These are phyloP conservation scores for Anolis carolinensis DNA, from an alignment of 2,113 vertebrate genomes.

Conservation along the genomic window DNA sequence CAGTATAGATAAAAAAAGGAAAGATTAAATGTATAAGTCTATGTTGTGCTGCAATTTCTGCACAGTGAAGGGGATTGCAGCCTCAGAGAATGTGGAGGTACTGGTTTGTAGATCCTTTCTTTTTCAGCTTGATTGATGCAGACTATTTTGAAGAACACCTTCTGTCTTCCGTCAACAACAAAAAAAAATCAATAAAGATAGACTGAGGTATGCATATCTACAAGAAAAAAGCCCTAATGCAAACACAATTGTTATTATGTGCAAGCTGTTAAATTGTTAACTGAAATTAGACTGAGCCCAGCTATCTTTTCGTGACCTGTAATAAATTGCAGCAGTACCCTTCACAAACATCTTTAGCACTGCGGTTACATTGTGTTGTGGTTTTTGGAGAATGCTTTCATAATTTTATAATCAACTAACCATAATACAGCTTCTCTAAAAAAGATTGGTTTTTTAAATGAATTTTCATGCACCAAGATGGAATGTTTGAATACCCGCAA, in stretches of 20 bases:
- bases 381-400: not conserved
- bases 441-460: not conserved
- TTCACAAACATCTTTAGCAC: slow-evolving; percentile 13
- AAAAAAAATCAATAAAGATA: not conserved
- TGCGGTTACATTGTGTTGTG: not conserved
- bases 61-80: too few species aligned
- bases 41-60: too few species aligned
- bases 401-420: not conserved
- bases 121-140: not conserved
- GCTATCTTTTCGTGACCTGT: slow-evolving; percentile 29
- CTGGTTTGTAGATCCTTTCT: not conserved
- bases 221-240: not conserved
- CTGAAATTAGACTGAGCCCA: slow-evolving; percentile 23
- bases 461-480: too few species aligned
- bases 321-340: not conserved
- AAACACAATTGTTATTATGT: not conserved
- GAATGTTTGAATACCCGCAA: too few species aligned
- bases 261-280: slow-evolving; percentile 14
- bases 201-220: not conserved
- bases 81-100: not conserved
- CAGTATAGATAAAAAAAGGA: too few species aligned
- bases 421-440: not conserved
- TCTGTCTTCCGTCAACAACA: not conserved
- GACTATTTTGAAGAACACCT: not conserved
- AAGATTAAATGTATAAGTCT: too few species aligned